A percentile compares a stretch with the other conserved stretches of the same genome.
These are phyloP conservation scores for Elysia chlorotica DNA, from an alignment of 1,140 invertebrate genomes.

Conservation along the genomic window DNA sequence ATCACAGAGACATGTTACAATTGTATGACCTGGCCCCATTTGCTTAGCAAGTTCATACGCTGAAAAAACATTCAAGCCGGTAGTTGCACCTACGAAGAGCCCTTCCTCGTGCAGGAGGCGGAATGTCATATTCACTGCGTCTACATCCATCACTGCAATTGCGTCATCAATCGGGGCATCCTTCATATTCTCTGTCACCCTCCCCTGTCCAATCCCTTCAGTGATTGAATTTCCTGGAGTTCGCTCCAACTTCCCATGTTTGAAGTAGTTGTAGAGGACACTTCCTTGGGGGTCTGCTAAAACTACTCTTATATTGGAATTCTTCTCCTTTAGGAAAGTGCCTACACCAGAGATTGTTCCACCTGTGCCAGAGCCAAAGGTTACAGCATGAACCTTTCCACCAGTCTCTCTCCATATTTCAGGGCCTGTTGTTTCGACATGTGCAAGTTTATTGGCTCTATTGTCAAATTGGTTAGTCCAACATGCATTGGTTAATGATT, in stretches of 20 bases:
- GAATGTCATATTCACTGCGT: slow-evolving; percentile 60
- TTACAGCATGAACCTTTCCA: slow-evolving; percentile 59
- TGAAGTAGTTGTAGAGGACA: slow-evolving; percentile 60
- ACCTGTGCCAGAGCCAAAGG: slow-evolving; percentile 61
- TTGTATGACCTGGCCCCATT: slow-evolving; percentile 59
- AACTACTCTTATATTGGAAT: slow-evolving; percentile 53
- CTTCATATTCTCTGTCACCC: slow-evolving; percentile 59
- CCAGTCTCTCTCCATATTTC: slow-evolving; percentile 65
- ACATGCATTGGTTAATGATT: slow-evolving; percentile 58
- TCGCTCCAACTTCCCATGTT: slow-evolving; percentile 58
- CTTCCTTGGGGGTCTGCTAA: slow-evolving; percentile 62
- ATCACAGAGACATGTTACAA: slow-evolving; percentile 62
- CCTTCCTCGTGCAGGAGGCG: slow-evolving; percentile 60
- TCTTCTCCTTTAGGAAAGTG: slow-evolving; percentile 60
- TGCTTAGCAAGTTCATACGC: slow-evolving; percentile 54
- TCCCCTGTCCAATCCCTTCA: slow-evolving; percentile 62
- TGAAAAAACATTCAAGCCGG: slow-evolving; percentile 60
- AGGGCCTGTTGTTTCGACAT: slow-evolving; percentile 64
- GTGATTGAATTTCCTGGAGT: slow-evolving; percentile 59
- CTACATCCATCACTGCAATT: slow-evolving; percentile 49
- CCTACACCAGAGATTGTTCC: slow-evolving; percentile 59
- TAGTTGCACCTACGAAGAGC: slow-evolving; percentile 61
- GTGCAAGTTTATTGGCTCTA: slow-evolving; percentile 59
- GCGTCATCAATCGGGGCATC: slow-evolving; percentile 60
- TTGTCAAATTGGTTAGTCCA: slow-evolving; percentile 66